These are phyloP conservation scores for Trachelus tabidus DNA, from an alignment of 2,888 invertebrate genomes.

Conservation along the genomic window DNA sequence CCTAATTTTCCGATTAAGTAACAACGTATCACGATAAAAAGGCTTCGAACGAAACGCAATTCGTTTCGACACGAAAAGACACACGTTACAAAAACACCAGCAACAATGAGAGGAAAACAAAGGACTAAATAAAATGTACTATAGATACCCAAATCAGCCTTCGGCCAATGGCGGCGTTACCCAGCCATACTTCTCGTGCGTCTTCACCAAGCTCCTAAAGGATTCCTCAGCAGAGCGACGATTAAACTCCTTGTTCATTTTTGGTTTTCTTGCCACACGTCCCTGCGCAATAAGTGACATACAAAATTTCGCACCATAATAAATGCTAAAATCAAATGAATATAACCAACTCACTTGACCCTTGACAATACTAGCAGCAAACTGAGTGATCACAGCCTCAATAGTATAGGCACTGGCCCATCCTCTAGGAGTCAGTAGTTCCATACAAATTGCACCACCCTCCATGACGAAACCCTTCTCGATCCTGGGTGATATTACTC, in stretches of 20 bases:
- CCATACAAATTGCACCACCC: conserved; percentile 91
- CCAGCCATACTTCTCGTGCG: conserved; percentile 93
- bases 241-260: conserved; percentile 82
- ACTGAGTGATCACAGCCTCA: conserved; percentile 90
- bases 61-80: neutral
- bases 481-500: conserved; percentile 77
- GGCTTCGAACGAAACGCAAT: neutral
- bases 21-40: neutral
- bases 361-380: conserved; percentile 88
- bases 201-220: conserved; percentile 87
- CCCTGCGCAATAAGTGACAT: conserved; percentile 65
- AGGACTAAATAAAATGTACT: neutral
- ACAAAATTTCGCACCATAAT: neutral
- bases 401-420: conserved; percentile 91
- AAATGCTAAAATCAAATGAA: neutral
- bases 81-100: neutral
- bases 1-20: neutral
- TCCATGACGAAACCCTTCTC: conserved; percentile 92
- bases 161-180: conserved; percentile 88
- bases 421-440: conserved; percentile 84
- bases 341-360: conserved; percentile 71
- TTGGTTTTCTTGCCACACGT: conserved; percentile 81
- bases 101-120: neutral
- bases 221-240: conserved; percentile 87
- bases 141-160: conserved; percentile 71